Evolutionary conservation across 2,797 vertebrate species (phyloP), one percentile per base, ranked within the genome.

Genomic region (Gymnopithys bicolor): DNA sequence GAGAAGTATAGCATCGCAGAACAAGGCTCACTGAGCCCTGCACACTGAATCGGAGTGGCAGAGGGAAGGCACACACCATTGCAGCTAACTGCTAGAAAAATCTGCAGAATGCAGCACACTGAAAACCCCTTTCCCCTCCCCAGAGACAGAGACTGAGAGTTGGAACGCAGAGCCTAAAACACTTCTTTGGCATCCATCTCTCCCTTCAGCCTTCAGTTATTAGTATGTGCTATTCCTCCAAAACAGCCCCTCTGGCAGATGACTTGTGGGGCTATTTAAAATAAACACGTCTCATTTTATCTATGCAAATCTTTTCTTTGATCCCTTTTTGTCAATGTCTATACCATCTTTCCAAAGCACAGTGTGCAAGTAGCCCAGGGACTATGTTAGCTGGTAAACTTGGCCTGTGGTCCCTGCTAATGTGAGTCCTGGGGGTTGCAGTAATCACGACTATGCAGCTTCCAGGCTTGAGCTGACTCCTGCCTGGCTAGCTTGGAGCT

Each of bases 21-120:
- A 35, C 14, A 32, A 30, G 30, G 30, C 18, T 76, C 19, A 71
- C 1, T 0, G 30, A 48, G 49, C 45, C 41, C 14, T 1, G n/a
- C 28, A 64, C 0, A 0, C 35, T 55, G 46, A 59, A 64, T 25
- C 35, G 4, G 46, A 69, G 35, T 6, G 0, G 64, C 74, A 62
- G 41, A 59, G 22, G 28, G 30, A 75, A 11, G 15, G 22, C 51
- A 79, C 51, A n/a, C n/a, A 45, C 15, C 43, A 33, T 12, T 48
- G 37, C 58, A 80, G 39, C 35, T 59, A 58, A 52, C 33, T 71
- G 23, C 25, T 41, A 49, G 46, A 55, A 64, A 76, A 75, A 27
- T 60, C n/a, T 41, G 59, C 17, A 66, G 75, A 79, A 56, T 12
- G 7, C 11, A 76, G 23, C 27, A 32, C 19, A 39, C 32, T 39